Percentiles rank a stretch among this genome's conserved stretches.
Conservation (phyloP, 2,797 vertebrate genomes). For the Sebastes dallii region DNA sequence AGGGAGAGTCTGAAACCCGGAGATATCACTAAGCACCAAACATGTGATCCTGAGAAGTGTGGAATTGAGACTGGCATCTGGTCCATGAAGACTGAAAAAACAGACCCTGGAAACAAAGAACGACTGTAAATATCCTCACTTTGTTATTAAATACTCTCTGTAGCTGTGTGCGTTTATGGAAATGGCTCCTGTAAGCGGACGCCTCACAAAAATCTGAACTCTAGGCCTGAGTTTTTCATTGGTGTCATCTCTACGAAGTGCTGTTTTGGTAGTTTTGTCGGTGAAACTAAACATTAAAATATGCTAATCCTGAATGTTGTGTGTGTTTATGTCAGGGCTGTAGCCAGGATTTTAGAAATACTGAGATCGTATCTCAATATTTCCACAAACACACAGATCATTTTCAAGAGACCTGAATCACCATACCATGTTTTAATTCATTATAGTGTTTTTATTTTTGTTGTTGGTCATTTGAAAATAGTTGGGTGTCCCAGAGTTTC, state of each 20-base stretch:
- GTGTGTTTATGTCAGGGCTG: background rate
- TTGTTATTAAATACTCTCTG: slow-evolving; percentile 40
- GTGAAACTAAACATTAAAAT: slow-evolving; percentile 4
- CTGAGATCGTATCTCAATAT: background rate
- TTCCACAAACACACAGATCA: background rate
- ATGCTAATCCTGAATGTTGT: background rate
- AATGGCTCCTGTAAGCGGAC: slow-evolving; percentile 3
- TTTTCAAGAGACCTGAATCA: background rate
- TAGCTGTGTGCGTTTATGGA: slow-evolving; percentile 14
- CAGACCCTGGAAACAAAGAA: slow-evolving; percentile 64
- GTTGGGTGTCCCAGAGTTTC: background rate
- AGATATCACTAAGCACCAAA: slow-evolving; percentile 77
- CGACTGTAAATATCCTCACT: slow-evolving; percentile 51
- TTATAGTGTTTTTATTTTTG: background rate
- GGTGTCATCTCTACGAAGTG: background rate
- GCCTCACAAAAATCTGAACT: slow-evolving; percentile 24
- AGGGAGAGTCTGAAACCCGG: slow-evolving; percentile 73
- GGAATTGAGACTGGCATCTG: slow-evolving; percentile 68
- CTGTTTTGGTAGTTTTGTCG: background rate
- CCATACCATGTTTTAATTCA: background rate
- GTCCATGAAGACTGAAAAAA: slow-evolving; percentile 67
- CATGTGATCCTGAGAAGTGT: slow-evolving; percentile 75
- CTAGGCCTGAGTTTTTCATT: background rate
- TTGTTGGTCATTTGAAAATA: background rate
- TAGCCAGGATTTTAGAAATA: background rate